phyloP scores from a whole-genome alignment of 2,888 invertebrate genomes.

The Lasioglossum leucozonium region DNA sequence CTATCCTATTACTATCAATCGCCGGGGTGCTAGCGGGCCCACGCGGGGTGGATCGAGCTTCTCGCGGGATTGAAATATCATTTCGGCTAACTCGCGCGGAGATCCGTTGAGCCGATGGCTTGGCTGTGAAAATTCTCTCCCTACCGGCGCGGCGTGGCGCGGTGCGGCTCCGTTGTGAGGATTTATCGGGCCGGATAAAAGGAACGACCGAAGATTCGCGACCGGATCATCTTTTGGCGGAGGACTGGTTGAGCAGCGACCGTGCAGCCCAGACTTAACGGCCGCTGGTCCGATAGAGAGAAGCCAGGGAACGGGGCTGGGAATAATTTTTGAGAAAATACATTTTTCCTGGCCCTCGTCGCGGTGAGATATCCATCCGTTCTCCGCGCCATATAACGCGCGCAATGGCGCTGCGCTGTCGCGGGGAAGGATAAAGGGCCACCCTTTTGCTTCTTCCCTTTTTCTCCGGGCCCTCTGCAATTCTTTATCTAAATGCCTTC shows the following conservation, averaged over 20 bases:
- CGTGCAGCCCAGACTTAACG: slow-evolving; percentile 19
- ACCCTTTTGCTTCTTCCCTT: slow-evolving; percentile 48
- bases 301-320: slow-evolving; percentile 16
- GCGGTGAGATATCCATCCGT: slow-evolving; percentile 73
- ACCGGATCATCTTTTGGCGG: slow-evolving; percentile 51
- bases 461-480: slow-evolving; percentile 49
- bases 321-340: slow-evolving; percentile 79
- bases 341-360: slow-evolving; percentile 70
- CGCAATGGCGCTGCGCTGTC: slow-evolving; percentile 50
- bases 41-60: background rate
- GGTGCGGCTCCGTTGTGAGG: slow-evolving; percentile 56
- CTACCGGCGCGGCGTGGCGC: slow-evolving; percentile 39
- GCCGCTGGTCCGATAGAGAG: background rate
- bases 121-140: slow-evolving; percentile 68
- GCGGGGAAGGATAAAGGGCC: slow-evolving; percentile 67
- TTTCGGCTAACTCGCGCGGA: slow-evolving; percentile 57
- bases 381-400: slow-evolving; percentile 75
- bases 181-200: slow-evolving; percentile 71
- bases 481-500: slow-evolving; percentile 77
- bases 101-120: slow-evolving; percentile 68
- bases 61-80: slow-evolving; percentile 67
- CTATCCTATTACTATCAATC: slow-evolving; percentile 58
- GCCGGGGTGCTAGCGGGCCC: slow-evolving; percentile 42
- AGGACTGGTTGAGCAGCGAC: slow-evolving; percentile 42
- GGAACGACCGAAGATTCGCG: slow-evolving; percentile 64